A percentile compares a stretch with the other conserved stretches of the same genome.
These are phyloP conservation scores for Phytoseiulus persimilis DNA, from an alignment of 2,888 invertebrate genomes.

Conservation along the genomic window DNA sequence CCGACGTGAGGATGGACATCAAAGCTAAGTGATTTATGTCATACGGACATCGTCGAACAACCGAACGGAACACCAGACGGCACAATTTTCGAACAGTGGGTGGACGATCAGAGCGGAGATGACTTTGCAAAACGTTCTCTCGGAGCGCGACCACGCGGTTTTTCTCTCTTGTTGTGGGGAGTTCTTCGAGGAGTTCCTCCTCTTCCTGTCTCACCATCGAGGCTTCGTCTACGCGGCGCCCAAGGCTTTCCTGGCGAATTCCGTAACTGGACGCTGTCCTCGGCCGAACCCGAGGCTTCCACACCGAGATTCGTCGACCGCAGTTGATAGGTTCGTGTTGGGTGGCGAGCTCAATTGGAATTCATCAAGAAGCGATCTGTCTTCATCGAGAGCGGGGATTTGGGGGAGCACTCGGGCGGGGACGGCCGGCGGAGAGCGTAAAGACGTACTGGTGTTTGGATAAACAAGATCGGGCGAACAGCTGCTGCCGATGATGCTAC, in stretches of 20 bases:
- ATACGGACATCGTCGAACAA: not conserved
- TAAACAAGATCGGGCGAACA: not conserved
- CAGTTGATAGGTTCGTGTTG: not conserved
- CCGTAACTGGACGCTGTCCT: too few relatives aligned
- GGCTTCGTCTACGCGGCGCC: too few relatives aligned
- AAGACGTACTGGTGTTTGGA: not conserved
- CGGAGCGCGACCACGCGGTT: too few relatives aligned
- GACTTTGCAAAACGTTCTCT: too few relatives aligned
- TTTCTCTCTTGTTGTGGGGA: too few relatives aligned
- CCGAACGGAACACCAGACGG: not conserved
- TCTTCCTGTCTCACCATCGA: too few relatives aligned
- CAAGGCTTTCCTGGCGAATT: too few relatives aligned
- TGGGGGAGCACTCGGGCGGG: not conserved
- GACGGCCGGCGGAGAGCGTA: not conserved
- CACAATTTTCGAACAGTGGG: not conserved
- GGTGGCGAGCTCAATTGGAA: not conserved
- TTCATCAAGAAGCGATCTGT: not conserved
- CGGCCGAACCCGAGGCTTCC: too few relatives aligned
- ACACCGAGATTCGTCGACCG: not conserved
- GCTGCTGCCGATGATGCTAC: not conserved
- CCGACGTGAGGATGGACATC: not conserved
- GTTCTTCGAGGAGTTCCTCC: too few relatives aligned
- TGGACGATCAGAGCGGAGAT: too few relatives aligned
- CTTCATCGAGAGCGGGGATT: not conserved
- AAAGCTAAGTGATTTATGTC: constrained; percentile 5